Evolutionary conservation across 2,113 vertebrate genomes (phyloP), one percentile per base, ranked within the genome.

Genomic region (Leiothrix lutea): DNA sequence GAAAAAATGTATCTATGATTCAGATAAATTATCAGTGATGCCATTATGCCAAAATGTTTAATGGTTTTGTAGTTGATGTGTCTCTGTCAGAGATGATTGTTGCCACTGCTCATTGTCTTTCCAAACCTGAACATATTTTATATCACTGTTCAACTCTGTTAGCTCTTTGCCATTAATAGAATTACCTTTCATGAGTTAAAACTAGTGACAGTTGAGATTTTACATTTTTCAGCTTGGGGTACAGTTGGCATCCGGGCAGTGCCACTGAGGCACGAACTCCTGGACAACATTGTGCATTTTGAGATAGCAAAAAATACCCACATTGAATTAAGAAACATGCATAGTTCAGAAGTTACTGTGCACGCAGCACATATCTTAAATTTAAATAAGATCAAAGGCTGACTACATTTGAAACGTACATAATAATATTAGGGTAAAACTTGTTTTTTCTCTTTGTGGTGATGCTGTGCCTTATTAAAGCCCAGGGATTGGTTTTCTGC

Each of bases 351-450:
- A 94, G 71, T 83, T 90, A 53, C 75, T 91, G 60, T 94, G 87
- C 91, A 96, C 91, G 61, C 90, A 92, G 89, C 80, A 56, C 4
- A 1, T 74, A 90, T 79, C 87, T 93, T 71, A 78, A 73, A 94
- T 94, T 95, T 90, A 94, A 95, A 94, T 96, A 94, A 92, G 94
- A 96, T 95, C 94, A 95, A 95, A 94, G 86, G 29, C 86, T 93
- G 92, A 54, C 81, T 96, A 60, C 64, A 45, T 91, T 95, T 88
- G 87, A 94, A 95, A 95, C 16, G 22, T 88, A 84, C 90, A 81
- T 96, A 89, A 81, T 79, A 89, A 94, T 89, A 81, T 91, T 90
- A 80, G 84, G 17, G 36, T 44, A 70, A 88, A 92, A 87, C 28
- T 56, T 78, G 45, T 61, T 88, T 82, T 28, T 78, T 6, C 29